Evolutionary conservation across 2,797 vertebrate genomes (phyloP), one percentile per base, ranked within the genome.

Genomic region (Halcyon leucocephala): DNA sequence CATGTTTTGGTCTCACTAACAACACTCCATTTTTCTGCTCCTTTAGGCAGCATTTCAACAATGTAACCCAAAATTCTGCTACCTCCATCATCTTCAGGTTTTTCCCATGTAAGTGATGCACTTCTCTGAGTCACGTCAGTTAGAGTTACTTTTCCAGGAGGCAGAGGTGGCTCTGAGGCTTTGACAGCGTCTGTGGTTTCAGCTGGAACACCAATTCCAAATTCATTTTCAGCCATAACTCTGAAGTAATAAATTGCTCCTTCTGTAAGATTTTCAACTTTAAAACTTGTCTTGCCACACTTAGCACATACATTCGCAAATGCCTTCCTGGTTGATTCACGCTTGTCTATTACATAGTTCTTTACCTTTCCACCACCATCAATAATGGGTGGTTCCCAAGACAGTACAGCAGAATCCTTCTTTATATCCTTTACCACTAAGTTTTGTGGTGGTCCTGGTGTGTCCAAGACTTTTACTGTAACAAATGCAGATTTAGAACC

Each of bases 201-300:
- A 93, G 98, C 97, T 62, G 99, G 98, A 85, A 99, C 96, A 67
- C 99, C 99, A 95, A 99, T 95, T 96, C 99, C 99, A 97, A 98
- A 99, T 93, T 99, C 99, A 97, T 99, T 99, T 97, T 99, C 99
- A 97, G 99, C 99, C 99, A 99, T 99, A 91, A 99, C 99, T 99
- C 99, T 99, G 88, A 99, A 99, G 97, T 99, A 99, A 97, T 99
- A 99, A 98, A 99, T 98, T 60, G 98, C 98, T 88, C 99, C 99
- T 97, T 99, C 99, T 82, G 98, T 97, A 95, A 99, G 98, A 94
- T 99, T 99, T 95, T 99, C 99, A 91, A 99, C 99, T 98, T 99
- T 99, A 95, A 99, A 99, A 89, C 98, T 99, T 89, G 99, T 99
- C 97, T 99, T 99, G 85, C 84, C 98, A 89, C 99, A 99, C 90